Base-by-base conservation (phyloP, 2,888 invertebrate species). In the Melanophora roralis region DNA sequence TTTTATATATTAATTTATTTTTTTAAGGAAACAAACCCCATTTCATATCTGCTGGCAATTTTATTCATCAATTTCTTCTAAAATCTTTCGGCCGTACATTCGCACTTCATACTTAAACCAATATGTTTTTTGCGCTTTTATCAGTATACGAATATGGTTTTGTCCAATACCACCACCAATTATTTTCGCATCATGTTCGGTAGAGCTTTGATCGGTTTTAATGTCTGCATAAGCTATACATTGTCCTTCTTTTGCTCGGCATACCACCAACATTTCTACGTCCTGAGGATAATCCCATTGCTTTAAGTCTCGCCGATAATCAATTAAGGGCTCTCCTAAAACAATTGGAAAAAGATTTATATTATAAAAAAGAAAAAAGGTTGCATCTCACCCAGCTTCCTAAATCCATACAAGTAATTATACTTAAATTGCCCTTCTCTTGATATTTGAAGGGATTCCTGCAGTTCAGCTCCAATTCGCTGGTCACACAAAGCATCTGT, bases 81-180 rank as follows among this genome's bases (percentile, higher is more conserved):
- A 14, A 38, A 40, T 9, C 7, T 40, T 38, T 23, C 38, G 8
- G 1, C 45, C 72, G 36, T 43, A 72, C 1, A 67, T 36, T 4
- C 81, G 59, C 0, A 47, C 59, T 34, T 81, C 77, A 53, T 81
- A 81, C 12, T 60, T 67, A 8, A 74, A 60, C 77, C 77, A 74
- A 34, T 59, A 59, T 8, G 81, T 77, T 45, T 65, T 60, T n/a
- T 34, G 14, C 7, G 74, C 68, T 6, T 57, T 65, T 1, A 81
- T 9, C 59, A 65, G 27, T 8, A 81, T 38, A 11, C 64, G 59
- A 38, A 77, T 65, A 43, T 45, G 49, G 14, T 49, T 38, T 34
- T 69, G 23, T 5, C 65, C 77, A 36, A 69, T 81, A 12, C 73
- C 77, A n/a, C 81, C 81, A 2, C 34, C 38, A 0, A 81, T 23